Conservation (phyloP, 2,888 invertebrate species). For the Melitaea athalia region DNA sequence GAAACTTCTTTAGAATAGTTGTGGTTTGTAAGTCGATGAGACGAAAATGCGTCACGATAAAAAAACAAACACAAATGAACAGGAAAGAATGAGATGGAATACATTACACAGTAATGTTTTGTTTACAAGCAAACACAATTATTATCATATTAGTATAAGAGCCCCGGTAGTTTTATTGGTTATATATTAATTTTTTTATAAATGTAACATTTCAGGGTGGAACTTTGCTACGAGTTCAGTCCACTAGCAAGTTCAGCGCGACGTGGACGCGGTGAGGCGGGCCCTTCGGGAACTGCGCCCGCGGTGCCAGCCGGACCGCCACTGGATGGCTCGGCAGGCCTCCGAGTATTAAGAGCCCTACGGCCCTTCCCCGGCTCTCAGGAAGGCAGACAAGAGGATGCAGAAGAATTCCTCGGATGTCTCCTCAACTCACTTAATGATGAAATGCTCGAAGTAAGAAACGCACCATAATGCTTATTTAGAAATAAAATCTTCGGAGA, state of each 20-base stretch:
- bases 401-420: conserved; percentile 97
- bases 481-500: not conserved
- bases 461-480: not conserved
- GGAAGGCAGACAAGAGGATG: conserved; percentile 97
- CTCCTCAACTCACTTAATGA: conserved; percentile 97
- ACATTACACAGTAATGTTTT: no score
- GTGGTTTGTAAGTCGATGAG: no score
- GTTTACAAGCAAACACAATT: no score
- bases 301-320: conserved; percentile 88
- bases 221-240: conserved; percentile 90
- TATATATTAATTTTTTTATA: not conserved
- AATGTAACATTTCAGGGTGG: conserved; percentile 81
- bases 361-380: conserved; percentile 84
- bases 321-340: conserved; percentile 94
- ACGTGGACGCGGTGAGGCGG: conserved; percentile 74
- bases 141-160: no score
- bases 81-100: no score
- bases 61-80: no score
- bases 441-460: conserved; percentile 94
- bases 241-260: conserved; percentile 76
- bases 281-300: conserved; percentile 58
- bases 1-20: no score
- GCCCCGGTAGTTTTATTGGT: no score
- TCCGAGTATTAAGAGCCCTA: conserved; percentile 90
- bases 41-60: no score